phyloP scores from a whole-genome alignment of 2,888 invertebrate species.

The Caenorhabditis auriculariae region DNA sequence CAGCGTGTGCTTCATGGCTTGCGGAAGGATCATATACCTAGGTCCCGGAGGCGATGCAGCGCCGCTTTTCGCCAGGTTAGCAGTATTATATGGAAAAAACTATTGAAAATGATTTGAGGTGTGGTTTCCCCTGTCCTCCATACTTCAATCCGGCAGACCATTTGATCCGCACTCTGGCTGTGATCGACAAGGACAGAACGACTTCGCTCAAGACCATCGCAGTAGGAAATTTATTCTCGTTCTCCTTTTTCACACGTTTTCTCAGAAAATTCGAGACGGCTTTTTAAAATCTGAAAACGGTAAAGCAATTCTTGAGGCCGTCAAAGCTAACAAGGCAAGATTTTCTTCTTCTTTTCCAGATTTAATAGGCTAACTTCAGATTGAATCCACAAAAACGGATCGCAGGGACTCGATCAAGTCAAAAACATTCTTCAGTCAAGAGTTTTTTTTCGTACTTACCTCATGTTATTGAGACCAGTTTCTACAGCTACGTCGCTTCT shows the following conservation, averaged over 20 bases:
- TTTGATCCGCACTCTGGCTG: slow-evolving; percentile 62
- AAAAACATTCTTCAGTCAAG: slow-evolving; percentile 41
- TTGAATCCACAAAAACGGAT: too few relatives aligned
- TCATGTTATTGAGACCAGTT: neutral
- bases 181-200: slow-evolving; percentile 35
- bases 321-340: slow-evolving; percentile 23
- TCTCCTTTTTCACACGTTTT: neutral
- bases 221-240: slow-evolving; percentile 8
- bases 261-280: slow-evolving; percentile 52
- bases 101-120: slow-evolving; percentile 9
- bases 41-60: slow-evolving; percentile 80
- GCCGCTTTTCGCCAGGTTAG: slow-evolving; percentile 72
- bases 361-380: neutral
- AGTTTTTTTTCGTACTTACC: too few relatives aligned
- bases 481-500: slow-evolving; percentile 36
- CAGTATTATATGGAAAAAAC: neutral
- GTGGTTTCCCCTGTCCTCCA: slow-evolving; percentile 59
- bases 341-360: neutral
- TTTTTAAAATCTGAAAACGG: slow-evolving; percentile 39
- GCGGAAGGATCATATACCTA: slow-evolving; percentile 80
- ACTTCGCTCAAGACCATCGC: slow-evolving; percentile 39
- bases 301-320: slow-evolving; percentile 31
- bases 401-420: slow-evolving; percentile 35
- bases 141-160: slow-evolving; percentile 65
- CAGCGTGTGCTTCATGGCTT: slow-evolving; percentile 77